A percentile compares a stretch with the other conserved stretches of the same genome.
phyloP scores from a whole-genome alignment of 2,113 vertebrate species.

The Nesoenas mayeri region DNA sequence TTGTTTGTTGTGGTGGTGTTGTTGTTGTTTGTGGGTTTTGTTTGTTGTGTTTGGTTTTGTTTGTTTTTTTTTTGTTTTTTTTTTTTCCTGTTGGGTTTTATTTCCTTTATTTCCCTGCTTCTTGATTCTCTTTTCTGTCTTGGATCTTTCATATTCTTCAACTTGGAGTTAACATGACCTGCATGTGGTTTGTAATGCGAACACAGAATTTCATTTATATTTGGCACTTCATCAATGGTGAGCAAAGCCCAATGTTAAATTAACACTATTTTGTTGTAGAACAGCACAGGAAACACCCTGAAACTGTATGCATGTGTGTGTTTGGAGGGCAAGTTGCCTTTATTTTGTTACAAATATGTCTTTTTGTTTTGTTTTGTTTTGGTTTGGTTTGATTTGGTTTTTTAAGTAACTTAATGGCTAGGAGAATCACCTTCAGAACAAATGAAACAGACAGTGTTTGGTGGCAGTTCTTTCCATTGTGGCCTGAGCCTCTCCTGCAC shows the following conservation, averaged over 20 bases:
- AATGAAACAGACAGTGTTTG: neutral
- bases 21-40: neutral
- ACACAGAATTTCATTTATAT: neutral
- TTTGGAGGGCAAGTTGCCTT: neutral
- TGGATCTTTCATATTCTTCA: neutral
- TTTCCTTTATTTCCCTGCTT: neutral
- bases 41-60: neutral
- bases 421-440: neutral
- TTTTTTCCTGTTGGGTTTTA: too few relatives aligned
- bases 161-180: neutral
- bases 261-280: neutral
- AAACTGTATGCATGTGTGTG: fast-evolving
- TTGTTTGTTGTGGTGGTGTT: neutral
- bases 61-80: too few relatives aligned
- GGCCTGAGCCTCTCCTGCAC: too few relatives aligned
- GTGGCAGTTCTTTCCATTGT: neutral
- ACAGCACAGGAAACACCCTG: neutral
- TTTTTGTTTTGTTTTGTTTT: neutral
- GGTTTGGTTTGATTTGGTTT: too few relatives aligned
- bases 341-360: neutral
- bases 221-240: neutral
- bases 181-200: neutral
- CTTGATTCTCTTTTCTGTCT: neutral
- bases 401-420: neutral
- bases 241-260: neutral